Evolutionary conservation across 1,140 invertebrate genomes (phyloP), one percentile per base, ranked within the genome.

Genomic region (Aradophagus sp.): DNA sequence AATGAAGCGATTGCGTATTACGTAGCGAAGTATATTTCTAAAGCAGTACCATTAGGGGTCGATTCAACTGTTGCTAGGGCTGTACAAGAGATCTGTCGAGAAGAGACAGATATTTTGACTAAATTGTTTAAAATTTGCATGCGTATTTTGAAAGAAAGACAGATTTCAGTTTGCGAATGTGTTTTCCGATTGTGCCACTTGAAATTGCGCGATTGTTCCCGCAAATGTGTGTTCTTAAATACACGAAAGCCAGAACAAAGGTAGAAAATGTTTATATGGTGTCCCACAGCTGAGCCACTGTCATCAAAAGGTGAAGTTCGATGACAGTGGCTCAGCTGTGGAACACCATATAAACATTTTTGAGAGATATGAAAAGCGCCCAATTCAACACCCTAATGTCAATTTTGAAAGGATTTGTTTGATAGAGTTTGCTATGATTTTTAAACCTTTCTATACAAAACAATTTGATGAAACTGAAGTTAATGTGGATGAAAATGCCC

Each of bases 1-100:
- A 77, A 76, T 47, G 74, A 76, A 62, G 56, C 80, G 2, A 79
- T 86, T 23, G 80, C 78, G 5, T 80, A 75, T 44, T 86, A 84
- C 68, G 73, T 85, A 27, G 78, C 78, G 10, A 84, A 85, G 53
- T 85, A 85, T 45, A 61, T 77, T 6, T 74, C 76, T 8, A 86
- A 84, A 76, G 16, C 53, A 15, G 83, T 86, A 76, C 79, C 82
- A 10, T 39, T 41, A 7, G 65, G 38, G 26, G 8, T 79, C 8
- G 48, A 63, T 38, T 4, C 47, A 12, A 12, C 17, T 2, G 20
- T 52, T 16, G 58, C 39, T 0, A 44, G 31, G 26, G 41, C 32
- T 14, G 47, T 63, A 10, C 4, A 12, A 63, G 23, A 53, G 4
- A 53, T 63, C 17, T 26, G 34, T 16, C 14, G 59, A 13, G 59